Evolutionary conservation across 1,140 invertebrate species (phyloP), one percentile per base, ranked within the genome.

Genomic region (Tetragnatha versicolor): DNA sequence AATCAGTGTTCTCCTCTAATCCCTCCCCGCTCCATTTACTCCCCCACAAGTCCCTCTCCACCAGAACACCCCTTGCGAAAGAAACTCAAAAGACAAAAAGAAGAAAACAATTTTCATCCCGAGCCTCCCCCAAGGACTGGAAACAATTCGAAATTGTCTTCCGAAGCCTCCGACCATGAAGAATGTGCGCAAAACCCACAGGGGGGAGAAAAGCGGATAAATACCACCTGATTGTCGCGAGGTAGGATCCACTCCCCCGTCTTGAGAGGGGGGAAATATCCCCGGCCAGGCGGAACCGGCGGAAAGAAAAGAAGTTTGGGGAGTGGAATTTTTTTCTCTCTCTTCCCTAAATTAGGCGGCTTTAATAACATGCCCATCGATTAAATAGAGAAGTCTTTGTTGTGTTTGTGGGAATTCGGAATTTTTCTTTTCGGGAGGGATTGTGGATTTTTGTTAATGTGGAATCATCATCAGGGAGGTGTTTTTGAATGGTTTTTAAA

Each of bases 61-160:
- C n/a, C n/a, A n/a, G n/a, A n/a, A n/a, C n/a, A n/a, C 37, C 22
- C 17, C n/a, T 17, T 4, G 17, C 20, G 10, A 51, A 33, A 49
- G 31, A 25, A 47, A 31, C 42, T 31, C 17, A 31, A 49, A 51
- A 68, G 37, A 22, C 17, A 68, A 68, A 68, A 68, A 14, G 17
- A 63, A 37, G 20, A 49, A 51, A 49, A 68, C 20, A 31, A 70
- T 53, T 39, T 47, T 47, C 29, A 33, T 47, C 25, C 37, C 17
- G 55, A 10, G 14, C 20, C 53, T 27, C 35, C 37, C 55, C 70
- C 22, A 60, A 60, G 31, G 70, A 33, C 12, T 29, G 55, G 39
- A 73, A 39, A 73, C 70, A 73, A 60, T 73, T 61, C 27, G 55
- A 37, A 61, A 73, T 61, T 47, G 70, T 73, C 55, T 73, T 55